Evolutionary conservation across 2,888 invertebrate genomes (phyloP).

Genomic region (Shargacucullia verbasci): DNA sequence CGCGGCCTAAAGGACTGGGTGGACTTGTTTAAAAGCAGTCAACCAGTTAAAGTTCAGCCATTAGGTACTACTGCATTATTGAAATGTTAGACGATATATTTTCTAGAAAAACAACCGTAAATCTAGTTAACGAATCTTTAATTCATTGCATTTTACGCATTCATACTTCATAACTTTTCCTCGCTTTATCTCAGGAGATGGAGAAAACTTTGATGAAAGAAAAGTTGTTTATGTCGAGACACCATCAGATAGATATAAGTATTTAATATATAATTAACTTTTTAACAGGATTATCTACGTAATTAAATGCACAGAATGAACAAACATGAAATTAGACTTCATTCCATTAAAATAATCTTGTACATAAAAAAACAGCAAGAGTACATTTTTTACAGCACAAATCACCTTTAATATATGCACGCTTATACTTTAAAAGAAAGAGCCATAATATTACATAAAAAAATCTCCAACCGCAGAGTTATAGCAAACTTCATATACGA

Average conservation of each 20-base stretch:
- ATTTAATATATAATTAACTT: not conserved
- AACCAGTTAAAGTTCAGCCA: too few species aligned
- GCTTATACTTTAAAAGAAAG: slow-evolving; percentile 47
- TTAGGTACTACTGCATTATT: slow-evolving; percentile 3
- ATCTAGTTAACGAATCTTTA: slow-evolving; percentile 26
- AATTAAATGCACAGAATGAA: not conserved
- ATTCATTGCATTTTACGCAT: slow-evolving; percentile 35
- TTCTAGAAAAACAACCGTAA: slow-evolving; percentile 24
- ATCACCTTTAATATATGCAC: slow-evolving; percentile 30
- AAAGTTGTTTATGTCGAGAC: slow-evolving; percentile 10
- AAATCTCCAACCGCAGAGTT: slow-evolving; percentile 45
- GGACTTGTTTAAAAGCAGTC: too few species aligned
- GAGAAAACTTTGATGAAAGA: slow-evolving; percentile 13
- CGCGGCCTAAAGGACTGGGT: too few species aligned
- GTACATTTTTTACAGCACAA: slow-evolving; percentile 30
- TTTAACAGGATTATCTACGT: not conserved
- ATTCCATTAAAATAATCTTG: too few species aligned
- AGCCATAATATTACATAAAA: slow-evolving; percentile 42
- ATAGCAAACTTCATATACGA: slow-evolving; percentile 49
- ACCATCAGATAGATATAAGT: not conserved
- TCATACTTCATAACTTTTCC: slow-evolving; percentile 24
- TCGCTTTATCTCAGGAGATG: slow-evolving; percentile 29
- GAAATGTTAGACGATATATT: slow-evolving; percentile 14
- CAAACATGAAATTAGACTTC: too few species aligned
- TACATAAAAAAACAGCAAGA: slow-evolving; percentile 11